phyloP scores from a whole-genome alignment of 2,113 vertebrate species.

The Gavia stellata region DNA sequence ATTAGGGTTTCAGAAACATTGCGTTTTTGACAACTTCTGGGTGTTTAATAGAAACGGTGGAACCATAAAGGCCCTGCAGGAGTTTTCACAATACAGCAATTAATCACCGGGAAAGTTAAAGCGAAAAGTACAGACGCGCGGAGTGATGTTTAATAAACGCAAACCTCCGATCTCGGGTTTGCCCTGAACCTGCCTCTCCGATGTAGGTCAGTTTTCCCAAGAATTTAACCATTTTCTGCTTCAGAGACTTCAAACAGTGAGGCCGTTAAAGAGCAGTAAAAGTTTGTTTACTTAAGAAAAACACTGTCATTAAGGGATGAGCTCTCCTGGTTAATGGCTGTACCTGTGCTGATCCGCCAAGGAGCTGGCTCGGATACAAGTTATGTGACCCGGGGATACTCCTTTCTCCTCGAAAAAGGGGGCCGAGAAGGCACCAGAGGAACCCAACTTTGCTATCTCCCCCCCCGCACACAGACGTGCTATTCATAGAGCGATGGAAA shows the following conservation, averaged over 20 bases:
- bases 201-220: constrained; percentile 73
- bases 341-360: constrained; percentile 52
- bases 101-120: constrained; percentile 60
- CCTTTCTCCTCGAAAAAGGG: neutral
- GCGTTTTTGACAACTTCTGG: constrained; percentile 64
- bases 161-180: constrained; percentile 11
- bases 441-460: neutral
- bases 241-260: constrained; percentile 74
- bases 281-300: constrained; percentile 77
- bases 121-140: constrained; percentile 26
- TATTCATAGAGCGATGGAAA: constrained; percentile 47
- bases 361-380: neutral
- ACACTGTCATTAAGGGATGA: constrained; percentile 69
- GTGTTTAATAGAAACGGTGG: constrained; percentile 47
- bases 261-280: constrained; percentile 75
- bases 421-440: neutral
- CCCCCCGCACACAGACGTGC: neutral
- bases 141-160: constrained; percentile 58
- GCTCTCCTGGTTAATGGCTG: constrained; percentile 37
- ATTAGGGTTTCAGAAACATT: constrained; percentile 74
- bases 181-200: constrained; percentile 61
- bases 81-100: constrained; percentile 57
- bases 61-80: constrained; percentile 50
- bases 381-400: neutral
- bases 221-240: constrained; percentile 79